These are phyloP conservation scores for Porites rus DNA, from an alignment of 92 coral and sea anemone species.

Conservation along the genomic window DNA sequence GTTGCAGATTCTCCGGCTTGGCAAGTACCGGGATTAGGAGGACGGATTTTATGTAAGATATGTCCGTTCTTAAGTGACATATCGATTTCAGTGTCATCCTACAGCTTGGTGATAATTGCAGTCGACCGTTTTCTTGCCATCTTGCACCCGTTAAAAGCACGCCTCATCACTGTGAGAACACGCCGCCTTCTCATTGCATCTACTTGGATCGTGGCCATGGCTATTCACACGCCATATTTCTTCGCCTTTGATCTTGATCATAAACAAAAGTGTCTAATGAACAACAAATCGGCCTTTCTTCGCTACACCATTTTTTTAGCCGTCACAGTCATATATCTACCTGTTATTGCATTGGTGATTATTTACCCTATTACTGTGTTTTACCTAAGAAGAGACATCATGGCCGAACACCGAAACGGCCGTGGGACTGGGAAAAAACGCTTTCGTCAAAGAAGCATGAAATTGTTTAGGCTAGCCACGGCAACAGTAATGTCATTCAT, in stretches of 20 bases:
- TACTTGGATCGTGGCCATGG: slow-evolving; percentile 19
- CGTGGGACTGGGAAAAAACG: neutral
- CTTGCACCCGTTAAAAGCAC: neutral
- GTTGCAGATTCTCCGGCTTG: neutral
- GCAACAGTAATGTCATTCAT: slow-evolving; percentile 15
- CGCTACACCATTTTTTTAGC: neutral
- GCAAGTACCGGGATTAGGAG: slow-evolving; percentile 7
- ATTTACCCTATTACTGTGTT: neutral
- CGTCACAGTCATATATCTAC: neutral
- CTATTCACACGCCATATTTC: slow-evolving; percentile 29
- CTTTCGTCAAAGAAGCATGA: neutral
- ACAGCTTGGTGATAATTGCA: slow-evolving; percentile 14
- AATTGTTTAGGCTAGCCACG: neutral
- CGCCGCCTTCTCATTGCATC: slow-evolving; percentile 18
- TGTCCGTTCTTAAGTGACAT: slow-evolving; percentile 19
- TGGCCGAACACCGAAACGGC: slow-evolving; percentile 1
- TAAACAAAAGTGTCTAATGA: neutral
- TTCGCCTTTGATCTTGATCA: slow-evolving; percentile 1
- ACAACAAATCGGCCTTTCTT: neutral
- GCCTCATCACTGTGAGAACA: neutral
- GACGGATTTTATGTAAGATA: slow-evolving; percentile 26
- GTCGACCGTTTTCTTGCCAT: slow-evolving; percentile 19
- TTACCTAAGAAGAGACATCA: slow-evolving; percentile 11
- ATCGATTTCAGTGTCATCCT: slow-evolving; percentile 16
- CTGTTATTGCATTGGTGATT: neutral